Conservation (phyloP, 2,888 invertebrate species). For the Synanthedon tipuliformis region DNA sequence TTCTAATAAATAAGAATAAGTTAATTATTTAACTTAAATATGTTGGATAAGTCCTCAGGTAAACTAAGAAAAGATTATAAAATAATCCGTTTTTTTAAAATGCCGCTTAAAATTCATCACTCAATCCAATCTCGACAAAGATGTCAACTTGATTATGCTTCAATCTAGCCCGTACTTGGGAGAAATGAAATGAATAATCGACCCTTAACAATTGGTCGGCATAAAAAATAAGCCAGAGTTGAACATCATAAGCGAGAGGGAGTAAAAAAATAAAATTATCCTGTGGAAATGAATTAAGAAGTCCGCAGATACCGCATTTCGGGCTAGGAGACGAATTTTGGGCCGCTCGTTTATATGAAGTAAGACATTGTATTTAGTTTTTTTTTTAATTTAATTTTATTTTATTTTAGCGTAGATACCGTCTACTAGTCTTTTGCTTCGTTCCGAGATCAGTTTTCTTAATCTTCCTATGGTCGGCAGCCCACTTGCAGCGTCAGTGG, state of each 20-base stretch:
- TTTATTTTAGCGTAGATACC: no score
- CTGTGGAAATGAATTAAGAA: constrained; percentile 69
- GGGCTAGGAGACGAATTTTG: constrained; percentile 12
- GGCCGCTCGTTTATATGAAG: constrained; percentile 1
- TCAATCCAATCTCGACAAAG: constrained; percentile 10
- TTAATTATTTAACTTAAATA: no score
- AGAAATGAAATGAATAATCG: constrained; percentile 47
- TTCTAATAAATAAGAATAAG: no score
- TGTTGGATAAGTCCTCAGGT: no score
- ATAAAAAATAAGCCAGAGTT: constrained; percentile 66
- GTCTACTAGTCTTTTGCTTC: no score
- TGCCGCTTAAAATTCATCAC: background rate
- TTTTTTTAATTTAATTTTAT: no score
- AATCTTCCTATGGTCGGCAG: no score
- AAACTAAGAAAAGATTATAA: no score
- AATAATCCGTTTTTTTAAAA: no score
- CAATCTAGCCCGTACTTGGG: constrained; percentile 37
- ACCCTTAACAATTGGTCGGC: constrained; percentile 41
- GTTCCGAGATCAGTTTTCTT: no score
- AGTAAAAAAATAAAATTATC: constrained; percentile 71
- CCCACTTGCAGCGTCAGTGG: no score
- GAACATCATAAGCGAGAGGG: constrained; percentile 54
- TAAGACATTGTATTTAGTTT: background rate
- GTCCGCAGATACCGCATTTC: constrained; percentile 51
- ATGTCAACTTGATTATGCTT: constrained; percentile 50